phyloP scores from a whole-genome alignment of 2,888 invertebrate genomes.

The Megastigmus dorsalis region DNA sequence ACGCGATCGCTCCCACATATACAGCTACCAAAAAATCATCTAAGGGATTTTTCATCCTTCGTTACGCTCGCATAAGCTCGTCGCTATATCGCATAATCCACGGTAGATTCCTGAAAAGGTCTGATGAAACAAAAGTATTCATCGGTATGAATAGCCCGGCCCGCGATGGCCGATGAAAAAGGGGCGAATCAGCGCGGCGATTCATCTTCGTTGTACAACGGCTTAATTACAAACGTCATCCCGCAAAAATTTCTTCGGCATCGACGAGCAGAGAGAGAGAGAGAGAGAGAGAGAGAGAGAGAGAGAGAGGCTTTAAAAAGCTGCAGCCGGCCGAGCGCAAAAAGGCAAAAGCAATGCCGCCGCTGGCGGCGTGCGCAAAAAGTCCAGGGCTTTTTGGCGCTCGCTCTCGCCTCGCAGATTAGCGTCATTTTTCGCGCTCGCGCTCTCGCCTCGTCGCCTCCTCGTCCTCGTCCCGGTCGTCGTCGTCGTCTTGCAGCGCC shows the following conservation, averaged over 20 bases:
- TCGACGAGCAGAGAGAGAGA: background rate
- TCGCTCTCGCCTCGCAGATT: too few species aligned
- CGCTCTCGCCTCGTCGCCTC: too few species aligned
- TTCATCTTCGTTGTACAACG: conserved; percentile 1
- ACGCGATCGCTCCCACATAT: too few species aligned
- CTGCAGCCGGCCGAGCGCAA: too few species aligned
- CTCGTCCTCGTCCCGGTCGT: too few species aligned
- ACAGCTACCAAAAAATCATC: too few species aligned
- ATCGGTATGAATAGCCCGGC: too few species aligned
- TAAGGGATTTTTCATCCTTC: too few species aligned
- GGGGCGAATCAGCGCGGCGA: background rate
- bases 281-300: background rate
- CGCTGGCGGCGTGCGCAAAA: background rate
- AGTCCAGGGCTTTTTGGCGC: background rate
- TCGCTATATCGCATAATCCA: too few species aligned
- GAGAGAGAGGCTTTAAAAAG: background rate
- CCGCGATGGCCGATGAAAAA: background rate
- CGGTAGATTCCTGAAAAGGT: too few species aligned
- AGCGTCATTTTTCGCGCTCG: too few species aligned
- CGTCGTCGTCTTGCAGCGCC: background rate
- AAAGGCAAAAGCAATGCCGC: background rate
- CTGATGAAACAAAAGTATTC: background rate
- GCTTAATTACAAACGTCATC: conserved; percentile 26
- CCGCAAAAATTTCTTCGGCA: conserved; percentile 3
- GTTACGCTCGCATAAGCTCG: too few species aligned